Conservation (phyloP, 2,113 vertebrate genomes). For the Platanista minor region DNA sequence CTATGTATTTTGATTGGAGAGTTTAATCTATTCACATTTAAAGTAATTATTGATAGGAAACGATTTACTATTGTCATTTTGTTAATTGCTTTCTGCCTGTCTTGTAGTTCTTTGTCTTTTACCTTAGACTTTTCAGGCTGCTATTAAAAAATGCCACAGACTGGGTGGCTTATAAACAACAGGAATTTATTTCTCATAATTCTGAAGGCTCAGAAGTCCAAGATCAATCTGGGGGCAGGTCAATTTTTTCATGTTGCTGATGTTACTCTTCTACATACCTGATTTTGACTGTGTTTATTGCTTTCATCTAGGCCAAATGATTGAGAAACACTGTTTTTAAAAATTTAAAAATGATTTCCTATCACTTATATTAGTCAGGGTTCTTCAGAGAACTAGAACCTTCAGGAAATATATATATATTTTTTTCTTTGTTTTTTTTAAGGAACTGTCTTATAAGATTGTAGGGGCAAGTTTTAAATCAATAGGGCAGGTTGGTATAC, state of each 20-base stretch:
- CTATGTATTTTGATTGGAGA: not conserved
- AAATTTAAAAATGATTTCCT: not conserved
- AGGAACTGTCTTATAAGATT: not conserved
- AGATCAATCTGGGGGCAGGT: not conserved
- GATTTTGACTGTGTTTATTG: not conserved
- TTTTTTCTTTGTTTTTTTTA: not conserved
- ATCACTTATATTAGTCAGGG: not conserved
- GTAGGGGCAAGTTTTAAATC: not conserved
- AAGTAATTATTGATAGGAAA: slow-evolving; percentile 8
- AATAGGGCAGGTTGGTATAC: not conserved
- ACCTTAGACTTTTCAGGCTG: not conserved
- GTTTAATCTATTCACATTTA: slow-evolving; percentile 7
- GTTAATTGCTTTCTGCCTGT: not conserved
- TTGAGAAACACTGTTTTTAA: not conserved
- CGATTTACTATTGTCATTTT: not conserved
- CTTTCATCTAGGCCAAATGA: not conserved
- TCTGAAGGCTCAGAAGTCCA: not conserved
- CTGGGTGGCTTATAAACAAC: not conserved
- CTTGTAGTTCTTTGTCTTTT: not conserved
- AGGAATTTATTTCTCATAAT: not conserved
- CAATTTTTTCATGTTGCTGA: not conserved
- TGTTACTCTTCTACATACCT: not conserved
- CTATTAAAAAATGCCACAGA: not conserved
- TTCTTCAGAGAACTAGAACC: not conserved
- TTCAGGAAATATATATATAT: not conserved